A percentile compares a stretch with the other conserved stretches of the same genome.
Evolutionary conservation across 2,888 invertebrate species (phyloP).

Genomic region (Disparrhopalites patrizii): DNA sequence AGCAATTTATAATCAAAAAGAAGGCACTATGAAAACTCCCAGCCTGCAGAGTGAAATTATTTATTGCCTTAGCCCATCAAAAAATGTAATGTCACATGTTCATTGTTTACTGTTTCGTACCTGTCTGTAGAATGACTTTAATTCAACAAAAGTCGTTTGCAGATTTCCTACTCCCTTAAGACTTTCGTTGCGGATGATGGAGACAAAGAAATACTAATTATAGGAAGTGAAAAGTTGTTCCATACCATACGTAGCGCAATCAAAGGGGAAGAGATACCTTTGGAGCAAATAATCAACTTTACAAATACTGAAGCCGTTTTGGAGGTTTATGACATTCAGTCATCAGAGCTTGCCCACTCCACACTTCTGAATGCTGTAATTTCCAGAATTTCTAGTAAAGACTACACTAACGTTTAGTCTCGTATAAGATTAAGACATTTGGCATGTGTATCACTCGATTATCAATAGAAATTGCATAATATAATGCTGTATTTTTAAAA

Average conservation of each 20-base stretch:
- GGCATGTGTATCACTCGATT: no score
- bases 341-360: slow-evolving; percentile 54
- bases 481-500: no score
- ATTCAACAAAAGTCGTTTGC: not conserved
- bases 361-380: slow-evolving; percentile 60
- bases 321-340: slow-evolving; percentile 61
- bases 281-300: slow-evolving; percentile 55
- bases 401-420: no score
- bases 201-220: slow-evolving; percentile 55
- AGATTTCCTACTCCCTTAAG: slow-evolving; percentile 63
- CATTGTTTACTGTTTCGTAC: not conserved
- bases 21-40: slow-evolving; percentile 42
- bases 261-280: slow-evolving; percentile 57
- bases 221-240: slow-evolving; percentile 51
- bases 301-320: slow-evolving; percentile 57
- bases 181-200: slow-evolving; percentile 61
- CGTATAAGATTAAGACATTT: no score
- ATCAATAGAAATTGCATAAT: no score
- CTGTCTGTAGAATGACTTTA: not conserved
- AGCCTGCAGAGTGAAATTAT: slow-evolving; percentile 45
- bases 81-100: slow-evolving; percentile 36
- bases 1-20: slow-evolving; percentile 40
- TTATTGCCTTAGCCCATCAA: slow-evolving; percentile 43
- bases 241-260: slow-evolving; percentile 52
- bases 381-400: slow-evolving; percentile 65